Evolutionary conservation across 1,140 invertebrate species (phyloP).

Genomic region (Phymastichus coffea): DNA sequence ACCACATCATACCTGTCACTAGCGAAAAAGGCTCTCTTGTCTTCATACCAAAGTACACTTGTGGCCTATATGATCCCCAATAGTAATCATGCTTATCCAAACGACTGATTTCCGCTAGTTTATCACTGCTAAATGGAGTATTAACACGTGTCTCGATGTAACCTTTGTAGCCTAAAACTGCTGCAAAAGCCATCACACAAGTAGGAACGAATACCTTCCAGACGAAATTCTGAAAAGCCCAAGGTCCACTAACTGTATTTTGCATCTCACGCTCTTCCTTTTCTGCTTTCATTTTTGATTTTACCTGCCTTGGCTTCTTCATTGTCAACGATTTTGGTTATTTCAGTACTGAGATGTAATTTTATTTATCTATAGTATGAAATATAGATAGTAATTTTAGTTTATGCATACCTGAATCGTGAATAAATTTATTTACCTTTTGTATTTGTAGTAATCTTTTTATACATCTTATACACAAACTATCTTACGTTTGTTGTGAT

Average conservation of each 20-base stretch:
- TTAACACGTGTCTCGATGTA: slow-evolving; percentile 86
- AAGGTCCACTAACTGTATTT: too few relatives aligned
- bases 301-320: slow-evolving; percentile 9
- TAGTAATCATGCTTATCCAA: slow-evolving; percentile 76
- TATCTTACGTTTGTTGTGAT: too few relatives aligned
- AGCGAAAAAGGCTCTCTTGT: slow-evolving; percentile 84
- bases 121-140: slow-evolving; percentile 77
- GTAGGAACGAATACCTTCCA: slow-evolving; percentile 5
- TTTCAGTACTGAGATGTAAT: too few relatives aligned
- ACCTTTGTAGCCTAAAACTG: slow-evolving; percentile 75
- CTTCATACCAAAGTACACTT: slow-evolving; percentile 88
- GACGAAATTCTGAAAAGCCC: not conserved
- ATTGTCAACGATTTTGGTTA: slow-evolving; percentile 2
- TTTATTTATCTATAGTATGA: too few relatives aligned
- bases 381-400: too few relatives aligned
- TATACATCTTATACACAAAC: too few relatives aligned
- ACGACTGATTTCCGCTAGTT: slow-evolving; percentile 69
- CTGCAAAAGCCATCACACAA: slow-evolving; percentile 60
- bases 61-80: slow-evolving; percentile 91
- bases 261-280: not conserved
- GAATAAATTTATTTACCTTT: too few relatives aligned
- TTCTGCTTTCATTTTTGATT: slow-evolving; percentile 1
- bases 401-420: too few relatives aligned
- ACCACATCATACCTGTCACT: slow-evolving; percentile 96
- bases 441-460: too few relatives aligned